Evolutionary conservation across 2,888 invertebrate species (phyloP), one percentile per base, ranked within the genome.

Genomic region (Steinernema carpocapsae): DNA sequence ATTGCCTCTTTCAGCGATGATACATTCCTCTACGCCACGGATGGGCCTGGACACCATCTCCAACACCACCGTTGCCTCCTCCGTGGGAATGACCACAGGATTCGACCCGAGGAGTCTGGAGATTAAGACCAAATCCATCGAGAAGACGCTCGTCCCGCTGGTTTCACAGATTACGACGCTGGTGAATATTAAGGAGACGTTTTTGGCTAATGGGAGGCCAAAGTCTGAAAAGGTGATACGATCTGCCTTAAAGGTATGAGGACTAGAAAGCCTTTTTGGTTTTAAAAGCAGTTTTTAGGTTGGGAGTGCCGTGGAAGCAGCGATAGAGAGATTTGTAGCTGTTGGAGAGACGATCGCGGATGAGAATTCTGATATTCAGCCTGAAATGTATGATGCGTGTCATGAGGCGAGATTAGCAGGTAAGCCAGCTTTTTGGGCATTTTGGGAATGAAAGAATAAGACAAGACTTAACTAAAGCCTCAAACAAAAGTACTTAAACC

Each of bases 271-370:
- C 37, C 24, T n/a, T n/a, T n/a, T n/a, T 37, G 37, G 37, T 6
- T 37, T 37, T 37, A 37, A 6, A 10, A 10, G 1, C 3, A 17
- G 7, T 29, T 77, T 79, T 80, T 92, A 94, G 79, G 95, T 99
- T 76, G 97, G 97, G 45, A 95, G 95, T 88, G 94, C 95, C 70
- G 95, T 99, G 79, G 95, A 94, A 89, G 92, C 95, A 88, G 97
- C 99, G 72, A 95, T 99, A 76, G 97, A 97, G 88, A 91, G 72
- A 84, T 97, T 99, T 91, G 96, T 97, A 84, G 94, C 95, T 56
- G 97, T 99, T 80, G 97, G 97, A 56, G 97, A 97, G 90, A 94
- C 95, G 86, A 97, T 99, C 88, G 97, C 96, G 70, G 96, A 96
- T 89, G 96, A 97, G 90, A 96, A 97, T 91, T 93, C 93, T 42